Conservation (phyloP, 2,797 vertebrate genomes). For the Leptoclinus maculatus region DNA sequence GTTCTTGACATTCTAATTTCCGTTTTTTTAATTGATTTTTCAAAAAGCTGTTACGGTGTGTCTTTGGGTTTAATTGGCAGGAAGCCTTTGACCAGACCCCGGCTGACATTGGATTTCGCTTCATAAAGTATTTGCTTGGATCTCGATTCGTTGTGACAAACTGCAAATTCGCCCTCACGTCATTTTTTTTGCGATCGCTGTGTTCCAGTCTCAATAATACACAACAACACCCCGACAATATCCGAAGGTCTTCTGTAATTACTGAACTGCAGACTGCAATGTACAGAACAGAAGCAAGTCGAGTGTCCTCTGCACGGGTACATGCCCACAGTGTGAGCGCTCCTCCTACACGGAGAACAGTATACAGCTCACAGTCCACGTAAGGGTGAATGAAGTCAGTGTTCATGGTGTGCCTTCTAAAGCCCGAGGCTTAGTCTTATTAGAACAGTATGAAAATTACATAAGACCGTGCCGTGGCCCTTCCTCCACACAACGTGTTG, state of each 20-base stretch:
- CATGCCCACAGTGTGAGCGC: slow-evolving; percentile 14
- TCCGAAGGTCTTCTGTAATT: slow-evolving; percentile 33
- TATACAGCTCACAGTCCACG: slow-evolving; percentile 27
- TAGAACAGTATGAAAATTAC: slow-evolving; percentile 24
- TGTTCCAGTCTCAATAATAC: slow-evolving; percentile 17
- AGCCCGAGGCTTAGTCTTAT: slow-evolving; percentile 18
- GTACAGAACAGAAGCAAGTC: slow-evolving; percentile 6
- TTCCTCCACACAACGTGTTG: background rate
- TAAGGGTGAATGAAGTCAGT: slow-evolving; percentile 49
- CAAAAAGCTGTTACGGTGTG: slow-evolving; percentile 1
- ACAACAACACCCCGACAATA: slow-evolving; percentile 19
- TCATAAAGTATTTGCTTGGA: slow-evolving; percentile 46
- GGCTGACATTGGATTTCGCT: slow-evolving; percentile 56
- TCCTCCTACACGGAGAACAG: slow-evolving; percentile 36
- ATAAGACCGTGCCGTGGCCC: background rate
- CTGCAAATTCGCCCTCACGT: slow-evolving; percentile 25
- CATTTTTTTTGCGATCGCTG: background rate
- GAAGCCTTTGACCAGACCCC: slow-evolving; percentile 53
- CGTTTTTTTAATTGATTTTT: slow-evolving; percentile 13
- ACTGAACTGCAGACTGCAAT: slow-evolving; percentile 34
- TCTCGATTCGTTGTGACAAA: slow-evolving; percentile 36
- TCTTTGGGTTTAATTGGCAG: slow-evolving; percentile 63
- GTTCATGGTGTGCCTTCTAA: slow-evolving; percentile 6
- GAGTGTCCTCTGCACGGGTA: slow-evolving; percentile 4
- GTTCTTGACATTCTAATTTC: slow-evolving; percentile 34